Conservation (phyloP, 2,113 vertebrate genomes). For the Pionites leucogaster region DNA sequence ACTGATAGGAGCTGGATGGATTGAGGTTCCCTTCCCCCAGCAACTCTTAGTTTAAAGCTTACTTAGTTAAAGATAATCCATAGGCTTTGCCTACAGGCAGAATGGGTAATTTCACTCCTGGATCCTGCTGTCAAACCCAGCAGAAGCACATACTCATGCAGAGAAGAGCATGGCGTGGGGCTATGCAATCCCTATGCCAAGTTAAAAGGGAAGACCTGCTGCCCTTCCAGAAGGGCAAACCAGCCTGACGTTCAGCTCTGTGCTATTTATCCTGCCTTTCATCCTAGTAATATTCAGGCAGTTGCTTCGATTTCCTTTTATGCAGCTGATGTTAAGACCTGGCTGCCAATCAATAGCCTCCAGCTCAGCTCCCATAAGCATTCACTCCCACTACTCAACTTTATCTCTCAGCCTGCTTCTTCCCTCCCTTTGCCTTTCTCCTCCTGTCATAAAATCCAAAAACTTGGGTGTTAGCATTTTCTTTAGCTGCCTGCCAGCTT, state of each 20-base stretch:
- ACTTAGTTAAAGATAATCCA: not conserved
- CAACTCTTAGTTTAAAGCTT: not conserved
- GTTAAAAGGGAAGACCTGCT: not conserved
- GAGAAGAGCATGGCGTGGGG: fast-evolving
- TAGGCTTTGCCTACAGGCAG: not conserved
- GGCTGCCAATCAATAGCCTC: slow-evolving; percentile 1
- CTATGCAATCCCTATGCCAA: not conserved
- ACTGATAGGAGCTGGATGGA: not conserved
- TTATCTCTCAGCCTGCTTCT: not conserved
- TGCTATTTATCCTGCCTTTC: not conserved
- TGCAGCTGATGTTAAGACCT: slow-evolving; percentile 11
- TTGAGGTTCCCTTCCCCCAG: not conserved
- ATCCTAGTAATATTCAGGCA: not conserved
- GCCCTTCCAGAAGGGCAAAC: not conserved
- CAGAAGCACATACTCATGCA: fast-evolving
- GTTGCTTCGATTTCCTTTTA: slow-evolving; percentile 21
- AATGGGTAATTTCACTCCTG: not conserved
- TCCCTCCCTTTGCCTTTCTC: not conserved
- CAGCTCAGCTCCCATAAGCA: not conserved
- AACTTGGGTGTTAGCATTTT: not conserved
- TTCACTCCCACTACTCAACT: not conserved
- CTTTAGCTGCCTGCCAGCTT: not conserved
- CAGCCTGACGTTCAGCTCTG: not conserved
- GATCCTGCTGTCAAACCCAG: not conserved
- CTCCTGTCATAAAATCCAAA: not conserved